A percentile compares a stretch with the other conserved stretches of the same genome.
phyloP scores from a whole-genome alignment of 1,140 invertebrate genomes.

The Diuraphis noxia region DNA sequence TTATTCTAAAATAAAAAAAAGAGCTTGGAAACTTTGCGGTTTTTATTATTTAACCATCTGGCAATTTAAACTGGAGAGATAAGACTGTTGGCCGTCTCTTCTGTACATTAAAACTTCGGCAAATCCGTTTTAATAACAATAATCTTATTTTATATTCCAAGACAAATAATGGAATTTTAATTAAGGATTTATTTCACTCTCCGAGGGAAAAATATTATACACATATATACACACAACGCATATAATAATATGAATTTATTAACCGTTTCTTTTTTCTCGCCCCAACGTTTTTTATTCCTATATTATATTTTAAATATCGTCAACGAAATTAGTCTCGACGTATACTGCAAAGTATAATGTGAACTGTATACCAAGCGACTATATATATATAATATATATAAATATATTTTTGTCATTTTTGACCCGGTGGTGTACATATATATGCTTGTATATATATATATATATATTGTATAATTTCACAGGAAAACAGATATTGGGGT shows the following conservation, averaged over 20 bases:
- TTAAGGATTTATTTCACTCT: conserved; percentile 52
- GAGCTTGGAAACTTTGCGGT: conserved; percentile 32
- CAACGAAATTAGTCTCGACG: conserved; percentile 15
- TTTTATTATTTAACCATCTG: conserved; percentile 54
- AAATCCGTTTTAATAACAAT: conserved; percentile 54
- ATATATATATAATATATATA: not conserved
- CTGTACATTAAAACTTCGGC: conserved; percentile 50
- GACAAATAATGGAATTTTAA: conserved; percentile 54
- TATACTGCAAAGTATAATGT: not conserved
- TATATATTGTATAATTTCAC: not conserved
- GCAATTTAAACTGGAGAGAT: conserved; percentile 48
- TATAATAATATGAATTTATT: not conserved
- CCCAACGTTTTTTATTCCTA: not conserved
- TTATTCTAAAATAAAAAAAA: conserved; percentile 1
- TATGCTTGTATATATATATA: not conserved
- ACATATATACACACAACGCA: not conserved
- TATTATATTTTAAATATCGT: conserved; percentile 17
- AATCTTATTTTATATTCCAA: conserved; percentile 53
- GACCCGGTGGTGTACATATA: not conserved
- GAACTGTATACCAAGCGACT: not conserved
- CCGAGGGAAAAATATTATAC: conserved; percentile 28
- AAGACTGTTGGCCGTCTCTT: conserved; percentile 33
- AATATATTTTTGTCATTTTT: conserved; percentile 8
- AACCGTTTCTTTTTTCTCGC: not conserved
- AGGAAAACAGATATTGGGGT: not conserved